These are phyloP conservation scores for Neopipo cinnamomea DNA, from an alignment of 2,113 vertebrate genomes.

Conservation along the genomic window DNA sequence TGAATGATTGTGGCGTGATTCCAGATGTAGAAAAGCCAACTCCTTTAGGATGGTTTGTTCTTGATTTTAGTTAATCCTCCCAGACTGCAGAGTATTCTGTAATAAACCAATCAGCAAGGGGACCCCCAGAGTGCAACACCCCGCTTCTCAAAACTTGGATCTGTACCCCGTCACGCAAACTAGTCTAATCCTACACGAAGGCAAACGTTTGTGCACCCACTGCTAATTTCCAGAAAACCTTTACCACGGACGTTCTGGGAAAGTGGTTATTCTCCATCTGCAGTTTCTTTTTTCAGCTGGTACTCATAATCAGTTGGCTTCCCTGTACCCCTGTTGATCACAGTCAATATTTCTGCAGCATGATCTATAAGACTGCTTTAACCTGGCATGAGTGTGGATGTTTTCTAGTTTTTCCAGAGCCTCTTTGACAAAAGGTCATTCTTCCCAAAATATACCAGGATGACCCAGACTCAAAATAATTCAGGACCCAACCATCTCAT, in stretches of 20 bases:
- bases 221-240: not conserved
- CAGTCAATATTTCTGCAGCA: conserved; percentile 35
- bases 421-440: conserved; percentile 18
- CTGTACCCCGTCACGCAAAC: not conserved
- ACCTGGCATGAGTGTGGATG: not conserved
- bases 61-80: conserved; percentile 39
- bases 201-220: not conserved
- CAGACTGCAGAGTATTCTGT: not conserved
- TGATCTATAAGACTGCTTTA: not conserved
- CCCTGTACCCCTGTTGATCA: not conserved
- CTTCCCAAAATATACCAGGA: not conserved
- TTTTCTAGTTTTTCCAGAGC: conserved; percentile 11
- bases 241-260: not conserved
- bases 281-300: conserved; percentile 47
- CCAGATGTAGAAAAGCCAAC: conserved; percentile 32
- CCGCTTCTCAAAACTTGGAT: conserved; percentile 11
- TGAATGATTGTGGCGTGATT: not conserved
- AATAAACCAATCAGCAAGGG: not conserved
- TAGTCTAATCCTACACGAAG: not conserved
- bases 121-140: not conserved
- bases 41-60: conserved; percentile 40
- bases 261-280: conserved; percentile 4
- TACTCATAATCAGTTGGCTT: conserved; percentile 51
- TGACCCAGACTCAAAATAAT: conserved; percentile 13
- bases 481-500: not conserved